Base-by-base conservation (phyloP, 2,113 vertebrate species). In the Campylomormyrus tamandua region DNA sequence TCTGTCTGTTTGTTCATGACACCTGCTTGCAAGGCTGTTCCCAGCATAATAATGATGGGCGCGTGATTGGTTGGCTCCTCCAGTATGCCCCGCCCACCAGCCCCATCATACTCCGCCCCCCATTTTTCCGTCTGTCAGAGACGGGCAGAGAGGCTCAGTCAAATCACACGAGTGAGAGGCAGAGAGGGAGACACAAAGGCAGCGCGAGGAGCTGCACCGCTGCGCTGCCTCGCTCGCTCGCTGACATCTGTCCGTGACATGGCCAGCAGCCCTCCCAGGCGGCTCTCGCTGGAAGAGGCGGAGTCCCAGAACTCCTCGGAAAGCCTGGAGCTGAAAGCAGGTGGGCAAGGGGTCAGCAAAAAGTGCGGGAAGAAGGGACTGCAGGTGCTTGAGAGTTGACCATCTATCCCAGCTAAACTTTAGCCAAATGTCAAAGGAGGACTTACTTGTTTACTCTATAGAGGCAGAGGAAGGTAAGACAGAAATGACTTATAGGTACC, bases 251-350 rank as follows among this genome's bases (percentile, higher is more conserved):
- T 24, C 58, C 31, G 35, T 21, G 91, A 90, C 53, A 93, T 94
- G 94, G 93, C 92, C 1, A 88, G 92, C 87, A 93, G 93, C 88
- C 91, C 90, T 3, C 91, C 89, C 66, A 93, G 92, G 39, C 66
- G 83, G 85, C 88, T 90, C 48, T 94, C 93, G 56, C 90, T 93
- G 91, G 94, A 53, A 62, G 90, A 93, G 90, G 92, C 88, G 11
- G 80, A 92, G 66, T 94, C 92, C 2, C 66, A 92, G 87, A 92
- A 88, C 48, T 94, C 93, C 58, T 92, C 91, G 0, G 93, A 93
- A 89, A 93, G 90, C 90, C 88, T 45, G 24, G 80, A 95, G 91
- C 91, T 88, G 0, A 93, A 94, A 58, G 89, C 93, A 74, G 92
- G 88, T 77, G 90, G 92, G 90, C 91, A 92, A 94, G 93, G 93